Percentiles rank a stretch among this genome's conserved stretches.
These are phyloP conservation scores for Hemibagrus guttatus DNA, from an alignment of 2,797 vertebrate species.

Conservation along the genomic window DNA sequence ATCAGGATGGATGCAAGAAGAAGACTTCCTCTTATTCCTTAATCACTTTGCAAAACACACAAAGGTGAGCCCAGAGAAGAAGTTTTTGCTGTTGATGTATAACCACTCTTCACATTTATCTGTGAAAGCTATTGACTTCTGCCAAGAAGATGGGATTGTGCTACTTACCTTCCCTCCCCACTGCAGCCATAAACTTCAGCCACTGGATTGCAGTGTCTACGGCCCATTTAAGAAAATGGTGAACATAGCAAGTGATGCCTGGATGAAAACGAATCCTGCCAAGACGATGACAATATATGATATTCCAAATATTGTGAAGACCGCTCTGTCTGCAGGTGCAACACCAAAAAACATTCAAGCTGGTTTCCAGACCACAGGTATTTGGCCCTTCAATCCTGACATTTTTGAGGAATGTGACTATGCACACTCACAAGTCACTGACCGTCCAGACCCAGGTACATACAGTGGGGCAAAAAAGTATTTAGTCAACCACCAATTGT, in stretches of 20 bases:
- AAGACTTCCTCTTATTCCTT: slow-evolving; percentile 41
- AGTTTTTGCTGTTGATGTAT: slow-evolving; percentile 33
- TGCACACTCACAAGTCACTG: slow-evolving; percentile 33
- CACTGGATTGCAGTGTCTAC: background rate
- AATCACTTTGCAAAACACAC: slow-evolving; percentile 41
- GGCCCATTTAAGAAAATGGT: slow-evolving; percentile 15
- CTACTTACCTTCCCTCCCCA: background rate
- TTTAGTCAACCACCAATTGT: too few relatives aligned
- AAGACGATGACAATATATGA: too few relatives aligned
- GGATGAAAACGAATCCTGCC: too few relatives aligned
- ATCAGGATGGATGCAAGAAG: slow-evolving; percentile 47
- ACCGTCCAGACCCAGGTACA: background rate
- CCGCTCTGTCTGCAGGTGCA: too few relatives aligned
- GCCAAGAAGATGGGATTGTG: slow-evolving; percentile 25
- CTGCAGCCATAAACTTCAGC: slow-evolving; percentile 21
- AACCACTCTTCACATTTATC: slow-evolving; percentile 27
- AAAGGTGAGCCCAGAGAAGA: slow-evolving; percentile 37
- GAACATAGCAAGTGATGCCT: background rate
- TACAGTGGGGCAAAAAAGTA: too few relatives aligned
- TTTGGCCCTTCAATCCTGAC: slow-evolving; percentile 38
- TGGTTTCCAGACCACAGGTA: slow-evolving; percentile 27
- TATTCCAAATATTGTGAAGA: too few relatives aligned
- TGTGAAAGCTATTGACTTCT: slow-evolving; percentile 30
- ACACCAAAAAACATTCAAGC: slow-evolving; percentile 7
- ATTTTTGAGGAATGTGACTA: slow-evolving; percentile 31